Evolutionary conservation across 1,140 invertebrate species (phyloP).

Genomic region (Drosophila fuyamai): DNA sequence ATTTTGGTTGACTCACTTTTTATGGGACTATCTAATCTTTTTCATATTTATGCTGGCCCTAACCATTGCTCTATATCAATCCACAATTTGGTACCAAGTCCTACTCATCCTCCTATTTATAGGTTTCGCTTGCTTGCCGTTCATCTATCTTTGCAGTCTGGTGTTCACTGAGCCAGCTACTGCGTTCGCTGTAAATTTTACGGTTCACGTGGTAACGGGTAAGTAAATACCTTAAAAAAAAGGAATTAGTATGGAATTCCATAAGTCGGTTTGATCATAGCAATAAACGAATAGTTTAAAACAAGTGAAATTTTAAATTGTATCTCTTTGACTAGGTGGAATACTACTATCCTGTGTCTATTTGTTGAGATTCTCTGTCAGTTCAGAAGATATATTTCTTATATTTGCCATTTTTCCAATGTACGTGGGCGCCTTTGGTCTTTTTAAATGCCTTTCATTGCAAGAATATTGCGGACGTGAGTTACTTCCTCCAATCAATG

Average conservation of each 20-base stretch:
- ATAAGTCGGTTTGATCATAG: no score
- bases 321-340: neutral
- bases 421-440: neutral
- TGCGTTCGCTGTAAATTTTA: neutral
- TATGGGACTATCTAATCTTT: slow-evolving; percentile 5
- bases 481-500: neutral
- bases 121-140: slow-evolving; percentile 17
- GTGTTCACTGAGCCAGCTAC: neutral
- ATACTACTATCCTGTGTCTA: neutral
- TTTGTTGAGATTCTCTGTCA: neutral
- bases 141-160: slow-evolving; percentile 5
- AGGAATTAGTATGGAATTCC: neutral
- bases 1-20: slow-evolving; percentile 16
- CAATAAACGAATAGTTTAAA: no score
- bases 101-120: neutral
- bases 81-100: neutral
- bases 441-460: slow-evolving; percentile 3
- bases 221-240: neutral
- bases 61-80: neutral
- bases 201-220: neutral
- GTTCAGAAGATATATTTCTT: no score
- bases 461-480: neutral
- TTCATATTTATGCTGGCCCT: neutral
- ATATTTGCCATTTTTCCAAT: slow-evolving; percentile 3
- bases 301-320: no score